phyloP scores from a whole-genome alignment of 2,888 invertebrate species.

The Leptinotarsa haldemani region DNA sequence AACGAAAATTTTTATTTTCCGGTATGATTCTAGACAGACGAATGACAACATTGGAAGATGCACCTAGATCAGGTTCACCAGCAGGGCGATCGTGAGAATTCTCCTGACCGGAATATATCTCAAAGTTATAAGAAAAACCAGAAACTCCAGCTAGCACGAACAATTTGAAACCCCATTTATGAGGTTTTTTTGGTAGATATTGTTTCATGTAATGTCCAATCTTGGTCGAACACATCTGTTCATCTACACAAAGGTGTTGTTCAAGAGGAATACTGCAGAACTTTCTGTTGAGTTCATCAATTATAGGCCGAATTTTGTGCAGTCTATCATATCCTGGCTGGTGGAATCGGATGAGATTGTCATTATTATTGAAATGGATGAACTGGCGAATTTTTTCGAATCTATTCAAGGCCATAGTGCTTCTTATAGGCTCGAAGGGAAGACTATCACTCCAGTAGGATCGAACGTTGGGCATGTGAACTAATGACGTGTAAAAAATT shows the following conservation, averaged over 20 bases:
- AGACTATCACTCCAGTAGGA: neutral
- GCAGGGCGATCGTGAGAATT: neutral
- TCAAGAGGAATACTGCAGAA: too few relatives aligned
- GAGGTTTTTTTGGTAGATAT: too few relatives aligned
- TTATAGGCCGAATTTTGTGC: neutral
- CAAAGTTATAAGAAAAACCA: slow-evolving; percentile 34
- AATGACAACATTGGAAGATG: neutral
- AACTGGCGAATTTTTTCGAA: neutral
- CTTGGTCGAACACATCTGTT: too few relatives aligned
- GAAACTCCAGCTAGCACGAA: slow-evolving; percentile 2
- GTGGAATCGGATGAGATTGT: neutral
- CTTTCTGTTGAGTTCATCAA: too few relatives aligned
- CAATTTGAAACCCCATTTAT: slow-evolving; percentile 24
- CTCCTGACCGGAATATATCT: slow-evolving; percentile 30
- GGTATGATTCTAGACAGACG: neutral
- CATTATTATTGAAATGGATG: neutral
- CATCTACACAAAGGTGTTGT: too few relatives aligned
- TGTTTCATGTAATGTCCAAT: neutral
- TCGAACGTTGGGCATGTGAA: neutral
- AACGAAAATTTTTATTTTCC: neutral
- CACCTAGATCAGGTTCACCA: neutral
- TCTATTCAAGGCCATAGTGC: neutral
- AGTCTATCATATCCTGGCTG: slow-evolving; percentile 1
- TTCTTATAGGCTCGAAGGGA: neutral
- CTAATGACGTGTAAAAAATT: neutral